phyloP scores from a whole-genome alignment of 2,797 vertebrate genomes.

The Knipowitschia caucasica region DNA sequence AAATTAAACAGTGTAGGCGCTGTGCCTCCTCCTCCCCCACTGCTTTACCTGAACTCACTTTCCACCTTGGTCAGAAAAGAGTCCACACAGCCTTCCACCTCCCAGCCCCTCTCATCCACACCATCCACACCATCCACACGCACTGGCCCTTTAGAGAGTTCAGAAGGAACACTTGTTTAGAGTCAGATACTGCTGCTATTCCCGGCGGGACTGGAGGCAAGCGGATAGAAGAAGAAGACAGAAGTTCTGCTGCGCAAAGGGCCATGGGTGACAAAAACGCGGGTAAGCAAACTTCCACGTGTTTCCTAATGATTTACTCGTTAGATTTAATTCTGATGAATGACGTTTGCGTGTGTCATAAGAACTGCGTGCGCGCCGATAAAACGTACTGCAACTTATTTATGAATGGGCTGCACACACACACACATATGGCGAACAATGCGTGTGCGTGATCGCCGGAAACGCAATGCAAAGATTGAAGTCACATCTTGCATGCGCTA shows the following conservation, averaged over 20 bases:
- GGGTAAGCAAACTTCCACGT: slow-evolving; percentile 59
- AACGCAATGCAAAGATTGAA: neutral
- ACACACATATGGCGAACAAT: too few species aligned
- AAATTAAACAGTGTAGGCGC: slow-evolving; percentile 6
- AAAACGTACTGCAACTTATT: slow-evolving; percentile 5
- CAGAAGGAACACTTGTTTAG: neutral
- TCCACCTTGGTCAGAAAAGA: slow-evolving; percentile 49
- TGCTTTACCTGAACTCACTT: slow-evolving; percentile 48
- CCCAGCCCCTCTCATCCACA: neutral
- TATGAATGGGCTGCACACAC: neutral
- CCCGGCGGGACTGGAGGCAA: neutral
- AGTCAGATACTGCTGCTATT: neutral
- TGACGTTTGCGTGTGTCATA: neutral
- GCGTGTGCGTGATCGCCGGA: neutral
- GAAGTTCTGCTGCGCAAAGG: slow-evolving; percentile 48
- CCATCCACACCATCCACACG: too few species aligned
- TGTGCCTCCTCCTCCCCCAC: slow-evolving; percentile 37
- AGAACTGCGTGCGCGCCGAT: neutral
- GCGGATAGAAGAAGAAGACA: slow-evolving; percentile 22
- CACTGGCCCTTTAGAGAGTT: too few species aligned
- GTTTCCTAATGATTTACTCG: slow-evolving; percentile 12
- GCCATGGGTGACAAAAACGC: slow-evolving; percentile 73
- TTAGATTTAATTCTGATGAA: neutral
- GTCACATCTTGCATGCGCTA: slow-evolving; percentile 7
- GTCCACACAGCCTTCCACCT: slow-evolving; percentile 18